These are phyloP conservation scores for Meloidogyne chitwoodi DNA, from an alignment of 1,140 invertebrate genomes.

Conservation along the genomic window DNA sequence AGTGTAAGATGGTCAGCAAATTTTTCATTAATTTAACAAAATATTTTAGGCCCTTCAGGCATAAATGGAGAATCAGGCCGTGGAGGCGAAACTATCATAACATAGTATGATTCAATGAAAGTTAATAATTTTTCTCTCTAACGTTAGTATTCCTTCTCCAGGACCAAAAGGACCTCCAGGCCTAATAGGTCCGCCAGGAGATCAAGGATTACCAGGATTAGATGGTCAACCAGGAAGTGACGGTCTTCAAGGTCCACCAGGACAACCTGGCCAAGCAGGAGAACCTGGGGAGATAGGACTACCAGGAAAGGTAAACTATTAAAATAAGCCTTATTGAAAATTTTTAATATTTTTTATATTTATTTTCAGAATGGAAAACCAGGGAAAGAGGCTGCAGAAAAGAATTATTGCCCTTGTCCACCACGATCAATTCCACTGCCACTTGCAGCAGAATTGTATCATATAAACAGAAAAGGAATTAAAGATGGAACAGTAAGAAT, in stretches of 20 bases:
- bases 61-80: not conserved
- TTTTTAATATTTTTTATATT: too few species aligned
- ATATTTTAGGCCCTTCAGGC: not conserved
- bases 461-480: not conserved
- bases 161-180: conserved; percentile 5
- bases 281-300: not conserved
- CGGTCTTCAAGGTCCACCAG: not conserved
- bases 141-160: not conserved
- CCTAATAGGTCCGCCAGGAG: not conserved
- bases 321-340: not conserved
- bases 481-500: not conserved
- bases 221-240: not conserved
- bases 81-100: not conserved
- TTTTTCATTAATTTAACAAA: too few species aligned
- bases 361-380: not conserved
- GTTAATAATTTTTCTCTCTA: not conserved
- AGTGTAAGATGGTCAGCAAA: too few species aligned
- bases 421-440: not conserved
- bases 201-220: not conserved
- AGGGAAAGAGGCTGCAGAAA: not conserved
- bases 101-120: not conserved
- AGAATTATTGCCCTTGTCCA: conserved; percentile 8
- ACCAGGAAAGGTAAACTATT: not conserved
- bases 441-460: not conserved
- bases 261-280: not conserved